Conservation (phyloP, 2,888 invertebrate species). For the Philereme transversata region DNA sequence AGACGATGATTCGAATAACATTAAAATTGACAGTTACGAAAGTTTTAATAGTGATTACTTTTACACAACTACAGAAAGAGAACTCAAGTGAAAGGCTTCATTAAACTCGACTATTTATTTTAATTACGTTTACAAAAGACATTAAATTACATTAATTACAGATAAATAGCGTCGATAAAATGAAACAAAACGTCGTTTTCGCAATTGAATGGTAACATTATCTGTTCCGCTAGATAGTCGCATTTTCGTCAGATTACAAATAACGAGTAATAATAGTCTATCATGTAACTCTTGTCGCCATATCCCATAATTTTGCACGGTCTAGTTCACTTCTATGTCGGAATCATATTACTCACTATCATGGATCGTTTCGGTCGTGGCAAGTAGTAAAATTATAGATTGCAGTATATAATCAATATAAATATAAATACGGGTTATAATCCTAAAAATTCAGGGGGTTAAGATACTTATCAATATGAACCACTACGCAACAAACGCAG, state of each 20-base stretch:
- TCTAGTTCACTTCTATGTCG: conserved; percentile 19
- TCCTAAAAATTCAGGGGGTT: too few relatives aligned
- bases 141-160: neutral
- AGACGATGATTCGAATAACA: too few relatives aligned
- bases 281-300: conserved; percentile 18
- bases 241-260: conserved; percentile 21
- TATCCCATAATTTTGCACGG: conserved; percentile 17
- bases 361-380: neutral
- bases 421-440: too few relatives aligned
- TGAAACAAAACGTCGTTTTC: conserved; percentile 2
- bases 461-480: too few relatives aligned
- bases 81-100: neutral
- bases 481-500: too few relatives aligned
- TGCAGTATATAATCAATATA: too few relatives aligned
- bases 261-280: conserved; percentile 16
- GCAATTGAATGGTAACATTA: conserved; percentile 9
- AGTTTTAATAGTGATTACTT: too few relatives aligned
- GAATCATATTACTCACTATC: conserved; percentile 1
- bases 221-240: conserved; percentile 20
- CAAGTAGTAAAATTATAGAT: too few relatives aligned
- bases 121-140: too few relatives aligned
- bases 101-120: too few relatives aligned
- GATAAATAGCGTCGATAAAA: conserved; percentile 1
- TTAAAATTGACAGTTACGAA: too few relatives aligned
- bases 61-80: too few relatives aligned